A percentile compares a stretch with the other conserved stretches of the same genome.
phyloP scores from a whole-genome alignment of 2,888 invertebrate species.

The Bellardia pandia region DNA sequence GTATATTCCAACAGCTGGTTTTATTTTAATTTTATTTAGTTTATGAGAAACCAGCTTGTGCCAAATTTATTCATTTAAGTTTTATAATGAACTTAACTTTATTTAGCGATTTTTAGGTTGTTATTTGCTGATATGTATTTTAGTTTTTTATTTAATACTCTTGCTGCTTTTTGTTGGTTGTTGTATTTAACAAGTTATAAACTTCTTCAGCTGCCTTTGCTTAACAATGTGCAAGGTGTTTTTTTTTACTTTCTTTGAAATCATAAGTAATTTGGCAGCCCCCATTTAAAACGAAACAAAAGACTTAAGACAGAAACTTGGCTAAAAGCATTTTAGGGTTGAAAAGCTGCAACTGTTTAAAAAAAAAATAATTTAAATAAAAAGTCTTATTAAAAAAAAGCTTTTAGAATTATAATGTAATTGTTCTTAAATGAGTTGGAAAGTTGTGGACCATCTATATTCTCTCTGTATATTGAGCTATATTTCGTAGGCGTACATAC shows the following conservation, averaged over 20 bases:
- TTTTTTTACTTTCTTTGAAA: background rate
- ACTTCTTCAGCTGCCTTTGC: conserved; percentile 48
- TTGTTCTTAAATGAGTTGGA: too few species aligned
- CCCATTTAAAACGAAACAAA: conserved; percentile 12
- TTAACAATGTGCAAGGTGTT: conserved; percentile 47
- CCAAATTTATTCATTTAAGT: conserved; percentile 40
- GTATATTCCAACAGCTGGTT: conserved; percentile 29
- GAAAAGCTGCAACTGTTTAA: background rate
- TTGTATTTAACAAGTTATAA: background rate
- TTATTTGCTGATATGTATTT: background rate
- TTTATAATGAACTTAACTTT: background rate
- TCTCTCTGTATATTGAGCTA: too few species aligned
- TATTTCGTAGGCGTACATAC: too few species aligned
- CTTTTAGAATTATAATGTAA: too few species aligned
- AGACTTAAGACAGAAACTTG: conserved; percentile 54
- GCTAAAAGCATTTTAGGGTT: background rate
- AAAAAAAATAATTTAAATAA: too few species aligned
- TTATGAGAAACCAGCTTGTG: conserved; percentile 45
- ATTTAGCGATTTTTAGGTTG: background rate
- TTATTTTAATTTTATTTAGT: background rate
- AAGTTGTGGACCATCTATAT: too few species aligned
- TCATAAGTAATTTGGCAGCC: background rate
- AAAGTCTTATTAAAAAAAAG: too few species aligned
- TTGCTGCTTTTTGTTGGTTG: conserved; percentile 8
- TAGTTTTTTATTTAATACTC: background rate